Evolutionary conservation across 92 coral and sea anemone species (phyloP), one percentile per base, ranked within the genome.

Genomic region (Parazoanthus atlanticus): DNA sequence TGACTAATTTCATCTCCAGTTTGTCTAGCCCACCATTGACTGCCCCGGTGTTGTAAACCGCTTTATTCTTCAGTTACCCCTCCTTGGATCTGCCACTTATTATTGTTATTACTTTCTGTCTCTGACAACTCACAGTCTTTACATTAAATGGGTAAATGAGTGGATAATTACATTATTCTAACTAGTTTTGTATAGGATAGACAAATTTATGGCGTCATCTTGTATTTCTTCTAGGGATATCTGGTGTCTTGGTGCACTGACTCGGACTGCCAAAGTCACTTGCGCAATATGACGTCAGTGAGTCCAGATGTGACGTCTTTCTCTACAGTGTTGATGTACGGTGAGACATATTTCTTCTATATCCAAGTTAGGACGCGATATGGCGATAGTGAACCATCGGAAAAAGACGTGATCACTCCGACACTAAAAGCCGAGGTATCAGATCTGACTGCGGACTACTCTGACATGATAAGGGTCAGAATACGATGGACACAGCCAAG

Each of bases 191-290:
- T 10, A 8, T 7, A 6, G 49, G 49, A 9, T 46, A 46, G 12
- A 8, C 12, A 46, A 8, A 46, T 77, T 77, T 43, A 21, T 13
- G 23, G 31, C 38, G 9, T 10, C 19, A 40, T 47, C 61, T 23
- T 25, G 58, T 77, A 26, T n/a, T n/a, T 47, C 65, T 17, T 79
- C 10, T 29, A 84, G 87, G 87, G 78, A 21, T 84, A 84, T 43
- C 23, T n/a, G 19, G 87, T 84, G 17, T 84, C 87, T 7, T 84
- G 87, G 87, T 69, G 87, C 32, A 11, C 36, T 30, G 77, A 5
- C 61, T 33, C 29, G 19, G 78, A 84, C 66, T 84, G 78, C 38
- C 25, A 17, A 28, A 1, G 19, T 21, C 12, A 75, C 30, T 17
- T 36, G 28, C 40, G 23, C 36, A 71, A 75, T 41, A 12, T 1